Base-by-base conservation (phyloP, 2,113 vertebrate genomes). In the Dissostichus mawsoni region DNA sequence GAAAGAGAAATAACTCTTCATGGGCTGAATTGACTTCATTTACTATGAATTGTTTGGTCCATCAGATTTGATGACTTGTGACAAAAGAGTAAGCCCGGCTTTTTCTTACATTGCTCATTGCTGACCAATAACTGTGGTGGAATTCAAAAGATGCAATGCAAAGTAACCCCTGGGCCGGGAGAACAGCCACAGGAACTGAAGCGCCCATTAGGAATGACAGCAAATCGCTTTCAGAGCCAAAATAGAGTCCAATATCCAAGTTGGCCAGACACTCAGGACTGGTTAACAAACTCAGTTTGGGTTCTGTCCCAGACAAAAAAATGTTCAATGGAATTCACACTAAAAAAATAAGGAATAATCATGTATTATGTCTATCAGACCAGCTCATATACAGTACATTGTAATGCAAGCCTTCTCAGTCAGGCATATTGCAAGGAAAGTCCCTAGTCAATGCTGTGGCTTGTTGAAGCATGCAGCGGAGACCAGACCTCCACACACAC, bases 401-500 rank as follows among this genome's bases (percentile, higher is more conserved):
- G 73, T 78, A 87, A 76, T 63, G 45, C 10, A 82, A 63, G 45
- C 71, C 75, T 75, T 63, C 74, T 77, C 74, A 75, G 55, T 73
- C 79, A 87, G 65, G 69, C 56, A 70, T 20, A n/a, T 67, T 41
- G 70, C 51, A 41, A 78, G 80, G 81, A 86, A 89, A 89, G 59
- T 74, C 86, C 85, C 80, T 69, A 73, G 88, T 93, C 68, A 71
- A 87, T 9, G 13, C 47, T 18, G 29, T 3, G 55, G 45, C 88
- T 70, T 91, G 92, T 90, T 85, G 75, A 82, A 90, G 89, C 90
- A 85, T 61, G 92, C 67, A 47, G 80, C 52, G 57, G 53, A 76
- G 45, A 14, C 69, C 65, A 87, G 55, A 63, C 36, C 29, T 59
- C 11, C 29, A 53, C 23, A 56, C 12, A 50, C 11, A 25, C 13